A percentile compares a stretch with the other conserved stretches of the same genome.
Evolutionary conservation across 2,113 vertebrate genomes (phyloP).

Genomic region (Irena cyanogastra): DNA sequence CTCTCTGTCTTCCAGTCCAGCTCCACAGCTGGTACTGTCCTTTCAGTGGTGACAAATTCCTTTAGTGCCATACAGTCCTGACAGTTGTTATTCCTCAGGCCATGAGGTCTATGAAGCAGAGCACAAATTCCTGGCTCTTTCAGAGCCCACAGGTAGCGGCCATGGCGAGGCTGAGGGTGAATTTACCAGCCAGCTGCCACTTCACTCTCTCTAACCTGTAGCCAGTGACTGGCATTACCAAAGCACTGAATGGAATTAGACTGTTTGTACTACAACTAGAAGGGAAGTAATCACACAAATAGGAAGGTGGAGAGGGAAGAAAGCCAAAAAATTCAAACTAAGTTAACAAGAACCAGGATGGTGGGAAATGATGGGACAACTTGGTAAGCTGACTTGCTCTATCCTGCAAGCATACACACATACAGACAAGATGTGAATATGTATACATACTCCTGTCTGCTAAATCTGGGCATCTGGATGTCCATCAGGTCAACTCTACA

Average conservation of each 20-base stretch:
- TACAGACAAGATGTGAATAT: neutral
- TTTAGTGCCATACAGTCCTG: neutral
- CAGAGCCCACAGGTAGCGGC: neutral
- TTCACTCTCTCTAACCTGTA: neutral
- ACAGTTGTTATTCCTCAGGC: neutral
- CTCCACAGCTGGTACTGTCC: neutral
- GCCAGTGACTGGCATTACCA: neutral
- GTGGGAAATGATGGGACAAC: neutral
- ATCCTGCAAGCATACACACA: neutral
- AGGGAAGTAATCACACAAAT: neutral
- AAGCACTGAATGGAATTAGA: neutral
- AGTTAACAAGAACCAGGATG: neutral
- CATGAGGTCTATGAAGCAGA: neutral
- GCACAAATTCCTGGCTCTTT: neutral
- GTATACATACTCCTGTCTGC: neutral
- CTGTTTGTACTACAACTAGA: neutral
- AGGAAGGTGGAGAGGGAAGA: neutral
- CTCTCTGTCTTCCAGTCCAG: neutral
- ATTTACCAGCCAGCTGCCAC: neutral
- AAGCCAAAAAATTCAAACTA: neutral
- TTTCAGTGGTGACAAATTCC: neutral
- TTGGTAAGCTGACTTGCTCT: neutral
- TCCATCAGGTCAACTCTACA: neutral
- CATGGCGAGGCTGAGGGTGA: neutral
- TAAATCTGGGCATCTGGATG: neutral